A percentile compares a stretch with the other conserved stretches of the same genome.
Conservation (phyloP, 2,888 invertebrate genomes). For the Endotricha flammealis region DNA sequence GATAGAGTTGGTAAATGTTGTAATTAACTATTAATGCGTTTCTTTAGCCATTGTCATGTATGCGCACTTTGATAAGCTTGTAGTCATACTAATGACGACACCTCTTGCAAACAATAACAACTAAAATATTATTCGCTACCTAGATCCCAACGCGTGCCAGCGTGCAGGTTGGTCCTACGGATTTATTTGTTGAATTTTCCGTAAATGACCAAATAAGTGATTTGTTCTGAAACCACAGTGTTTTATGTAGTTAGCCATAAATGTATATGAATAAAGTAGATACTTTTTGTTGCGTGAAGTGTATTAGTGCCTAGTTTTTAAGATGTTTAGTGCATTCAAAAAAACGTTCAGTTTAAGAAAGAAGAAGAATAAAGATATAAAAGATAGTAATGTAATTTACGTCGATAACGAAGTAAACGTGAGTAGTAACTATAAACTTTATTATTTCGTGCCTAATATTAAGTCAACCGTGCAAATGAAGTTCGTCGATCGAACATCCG, state of each 20-base stretch:
- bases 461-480: too few relatives aligned
- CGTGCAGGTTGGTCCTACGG: not conserved
- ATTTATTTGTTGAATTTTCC: not conserved
- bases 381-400: slow-evolving; percentile 12
- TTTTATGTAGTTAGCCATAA: too few relatives aligned
- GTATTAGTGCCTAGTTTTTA: too few relatives aligned
- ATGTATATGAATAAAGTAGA: too few relatives aligned
- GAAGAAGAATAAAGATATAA: slow-evolving; percentile 31
- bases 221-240: too few relatives aligned
- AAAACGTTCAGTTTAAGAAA: slow-evolving; percentile 43
- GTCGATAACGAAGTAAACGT: slow-evolving; percentile 27
- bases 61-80: slow-evolving; percentile 1
- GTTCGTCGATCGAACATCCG: too few relatives aligned
- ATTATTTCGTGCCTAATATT: not conserved
- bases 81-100: slow-evolving; percentile 22
- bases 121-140: slow-evolving; percentile 33
- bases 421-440: slow-evolving; percentile 22
- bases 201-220: not conserved
- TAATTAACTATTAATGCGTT: slow-evolving; percentile 6
- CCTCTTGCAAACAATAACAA: slow-evolving; percentile 31
- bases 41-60: slow-evolving; percentile 2
- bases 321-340: slow-evolving; percentile 40
- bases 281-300: too few relatives aligned
- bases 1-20: too few relatives aligned
- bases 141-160: not conserved